A percentile compares a stretch with the other conserved stretches of the same genome.
phyloP scores from a whole-genome alignment of 2,888 invertebrate genomes.

The Calliphora vomitoria region DNA sequence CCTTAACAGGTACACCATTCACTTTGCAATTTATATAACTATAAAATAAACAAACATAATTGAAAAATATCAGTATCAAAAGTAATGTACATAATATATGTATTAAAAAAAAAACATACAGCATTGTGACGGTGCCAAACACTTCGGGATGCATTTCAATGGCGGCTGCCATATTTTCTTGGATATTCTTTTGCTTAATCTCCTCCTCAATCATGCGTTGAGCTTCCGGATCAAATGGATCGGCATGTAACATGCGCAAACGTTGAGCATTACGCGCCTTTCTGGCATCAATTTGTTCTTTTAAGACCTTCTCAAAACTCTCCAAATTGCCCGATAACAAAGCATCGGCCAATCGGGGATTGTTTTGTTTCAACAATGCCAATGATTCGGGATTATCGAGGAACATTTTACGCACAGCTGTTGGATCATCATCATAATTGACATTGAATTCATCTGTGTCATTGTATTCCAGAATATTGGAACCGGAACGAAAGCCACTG shows the following conservation, averaged over 20 bases:
- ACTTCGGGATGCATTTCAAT: constrained; percentile 99
- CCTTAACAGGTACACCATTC: constrained; percentile 98
- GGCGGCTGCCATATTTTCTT: constrained; percentile 99
- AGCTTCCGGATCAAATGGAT: constrained; percentile 98
- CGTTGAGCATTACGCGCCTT: constrained; percentile 93
- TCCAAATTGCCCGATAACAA: constrained; percentile 93
- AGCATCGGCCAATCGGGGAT: constrained; percentile 96
- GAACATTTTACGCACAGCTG: constrained; percentile 93
- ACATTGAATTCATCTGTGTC: constrained; percentile 83
- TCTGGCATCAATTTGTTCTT: constrained; percentile 92
- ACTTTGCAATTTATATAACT: constrained; percentile 97
- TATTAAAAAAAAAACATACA: constrained; percentile 85
- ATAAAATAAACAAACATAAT: constrained; percentile 36
- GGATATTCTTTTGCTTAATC: constrained; percentile 97
- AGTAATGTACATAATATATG: neutral
- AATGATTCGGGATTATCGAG: constrained; percentile 95
- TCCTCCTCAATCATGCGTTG: constrained; percentile 98
- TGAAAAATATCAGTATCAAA: neutral
- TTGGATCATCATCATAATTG: constrained; percentile 91
- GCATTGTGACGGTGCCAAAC: constrained; percentile 98
- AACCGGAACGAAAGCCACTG: constrained; percentile 54
- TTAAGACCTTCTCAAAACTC: constrained; percentile 91
- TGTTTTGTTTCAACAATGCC: constrained; percentile 95
- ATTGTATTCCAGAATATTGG: constrained; percentile 73
- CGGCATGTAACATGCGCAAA: constrained; percentile 94